Conservation (phyloP, 1,140 invertebrate genomes). For the Zaprionus capensis region DNA sequence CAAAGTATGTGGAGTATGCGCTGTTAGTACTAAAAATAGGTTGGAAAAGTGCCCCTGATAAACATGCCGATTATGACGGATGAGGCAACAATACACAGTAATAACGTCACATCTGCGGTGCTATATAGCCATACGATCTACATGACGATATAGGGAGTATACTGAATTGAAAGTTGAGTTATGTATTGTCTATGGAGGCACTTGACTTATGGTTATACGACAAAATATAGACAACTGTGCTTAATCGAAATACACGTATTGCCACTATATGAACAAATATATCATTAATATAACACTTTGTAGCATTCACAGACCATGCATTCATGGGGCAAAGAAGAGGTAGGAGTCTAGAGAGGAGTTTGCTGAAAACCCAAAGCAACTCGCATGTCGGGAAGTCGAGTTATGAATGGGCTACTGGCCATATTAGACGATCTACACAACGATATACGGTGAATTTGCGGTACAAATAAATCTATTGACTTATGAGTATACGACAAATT, state of each 20-base stretch:
- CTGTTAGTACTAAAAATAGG: slow-evolving; percentile 27
- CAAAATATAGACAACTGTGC: background rate
- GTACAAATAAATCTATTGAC: too few species aligned
- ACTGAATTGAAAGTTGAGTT: background rate
- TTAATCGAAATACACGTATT: background rate
- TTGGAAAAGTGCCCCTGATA: slow-evolving; percentile 5
- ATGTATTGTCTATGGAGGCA: background rate
- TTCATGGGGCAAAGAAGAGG: background rate
- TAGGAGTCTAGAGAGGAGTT: background rate
- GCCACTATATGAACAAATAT: background rate
- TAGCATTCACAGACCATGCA: background rate
- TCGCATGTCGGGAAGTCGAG: background rate
- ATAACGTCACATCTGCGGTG: background rate
- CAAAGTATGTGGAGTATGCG: background rate
- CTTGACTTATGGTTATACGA: background rate
- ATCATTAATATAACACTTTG: background rate
- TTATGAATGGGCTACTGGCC: slow-evolving; percentile 21
- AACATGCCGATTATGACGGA: slow-evolving; percentile 19
- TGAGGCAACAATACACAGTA: background rate
- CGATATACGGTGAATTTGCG: too few species aligned
- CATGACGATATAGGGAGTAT: background rate
- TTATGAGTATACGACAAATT: slow-evolving; percentile 1
- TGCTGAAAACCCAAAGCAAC: background rate
- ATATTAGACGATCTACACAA: background rate
- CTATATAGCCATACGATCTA: slow-evolving; percentile 16